Evolutionary conservation across 2,113 vertebrate genomes (phyloP).

Genomic region (Boleophthalmus pectinirostris): DNA sequence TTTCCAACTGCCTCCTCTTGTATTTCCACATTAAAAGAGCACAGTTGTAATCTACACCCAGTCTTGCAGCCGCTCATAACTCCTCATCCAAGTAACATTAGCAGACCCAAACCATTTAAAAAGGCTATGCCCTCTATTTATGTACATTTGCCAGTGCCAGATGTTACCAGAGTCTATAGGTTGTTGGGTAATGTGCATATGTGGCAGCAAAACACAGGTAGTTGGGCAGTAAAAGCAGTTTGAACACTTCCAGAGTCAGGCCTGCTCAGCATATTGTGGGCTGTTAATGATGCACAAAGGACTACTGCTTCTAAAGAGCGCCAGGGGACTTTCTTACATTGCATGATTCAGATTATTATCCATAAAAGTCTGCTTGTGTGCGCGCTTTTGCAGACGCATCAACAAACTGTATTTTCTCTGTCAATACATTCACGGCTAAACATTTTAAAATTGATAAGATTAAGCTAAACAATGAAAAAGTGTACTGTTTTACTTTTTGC

Average conservation of each 20-base stretch:
- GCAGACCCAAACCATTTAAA: conserved; percentile 47
- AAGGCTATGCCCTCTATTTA: conserved; percentile 48
- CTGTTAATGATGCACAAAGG: conserved; percentile 57
- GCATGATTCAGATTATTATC: conserved; percentile 29
- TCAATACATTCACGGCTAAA: conserved; percentile 24
- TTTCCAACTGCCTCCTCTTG: conserved; percentile 13
- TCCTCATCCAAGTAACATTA: conserved; percentile 53
- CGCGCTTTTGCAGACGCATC: not conserved
- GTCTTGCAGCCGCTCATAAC: conserved; percentile 36
- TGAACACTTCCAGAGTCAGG: conserved; percentile 39
- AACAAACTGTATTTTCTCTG: conserved; percentile 1
- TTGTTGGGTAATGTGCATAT: conserved; percentile 48
- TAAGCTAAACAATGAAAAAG: conserved; percentile 6
- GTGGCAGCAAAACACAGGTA: conserved; percentile 57
- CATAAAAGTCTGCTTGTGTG: conserved; percentile 24
- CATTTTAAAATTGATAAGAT: conserved; percentile 17
- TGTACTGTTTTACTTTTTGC: conserved; percentile 34
- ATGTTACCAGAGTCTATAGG: conserved; percentile 43
- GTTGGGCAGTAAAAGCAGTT: conserved; percentile 53
- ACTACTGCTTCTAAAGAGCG: conserved; percentile 19
- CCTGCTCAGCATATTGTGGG: conserved; percentile 30
- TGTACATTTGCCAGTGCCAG: conserved; percentile 58
- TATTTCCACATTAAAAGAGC: conserved; percentile 38
- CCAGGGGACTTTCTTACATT: conserved; percentile 30
- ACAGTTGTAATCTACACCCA: conserved; percentile 56